Base-by-base conservation (phyloP, 2,113 vertebrate species). In the Pelmatolapia mariae region DNA sequence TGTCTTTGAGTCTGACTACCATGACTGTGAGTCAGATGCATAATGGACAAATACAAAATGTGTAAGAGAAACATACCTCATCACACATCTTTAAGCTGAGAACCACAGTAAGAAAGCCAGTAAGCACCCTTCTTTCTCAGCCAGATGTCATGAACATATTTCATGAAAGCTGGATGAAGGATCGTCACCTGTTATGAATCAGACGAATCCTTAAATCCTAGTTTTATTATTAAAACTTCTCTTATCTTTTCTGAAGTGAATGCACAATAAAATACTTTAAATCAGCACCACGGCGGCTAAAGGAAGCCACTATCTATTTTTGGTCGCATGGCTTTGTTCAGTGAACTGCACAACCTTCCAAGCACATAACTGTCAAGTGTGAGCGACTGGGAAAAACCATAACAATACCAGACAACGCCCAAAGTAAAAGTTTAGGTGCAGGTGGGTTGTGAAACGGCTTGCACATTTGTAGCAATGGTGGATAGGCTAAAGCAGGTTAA, bases 91-190 rank as follows among this genome's bases (percentile, higher is more conserved):
- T 2, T n/a, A 63, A 36, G 1, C 59, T 63, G 59, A 63, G 59
- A 63, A 36, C 29, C 29, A 63, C 59, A n/a, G 18, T 7, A 63
- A 36, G 9, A 36, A 63, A 63, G 18, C 59, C 59, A 36, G 31
- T 36, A 36, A 63, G 18, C 10, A 36, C 5, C 86, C 6, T 57
- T 29, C 12, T 52, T 83, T 10, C n/a, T 3, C 36, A 91, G 47
- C 87, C 90, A 91, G 0, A 1, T 24, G 9, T 89, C 19, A 50
- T 92, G 80, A 18, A 86, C 38, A n/a, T 89, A 91, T 81, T 59
- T 88, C 52, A 94, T 91, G 43, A 94, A 91, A 26, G 40, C 85
- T 7, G 93, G 91, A 61, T 84, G 80, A 38, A 91, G n/a, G n/a
- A 91, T 53, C 83, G 86, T 79, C n/a, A 91, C 88, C 87, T 94